phyloP scores from a whole-genome alignment of 2,888 invertebrate species.

The Scaptomyza polygonia region DNA sequence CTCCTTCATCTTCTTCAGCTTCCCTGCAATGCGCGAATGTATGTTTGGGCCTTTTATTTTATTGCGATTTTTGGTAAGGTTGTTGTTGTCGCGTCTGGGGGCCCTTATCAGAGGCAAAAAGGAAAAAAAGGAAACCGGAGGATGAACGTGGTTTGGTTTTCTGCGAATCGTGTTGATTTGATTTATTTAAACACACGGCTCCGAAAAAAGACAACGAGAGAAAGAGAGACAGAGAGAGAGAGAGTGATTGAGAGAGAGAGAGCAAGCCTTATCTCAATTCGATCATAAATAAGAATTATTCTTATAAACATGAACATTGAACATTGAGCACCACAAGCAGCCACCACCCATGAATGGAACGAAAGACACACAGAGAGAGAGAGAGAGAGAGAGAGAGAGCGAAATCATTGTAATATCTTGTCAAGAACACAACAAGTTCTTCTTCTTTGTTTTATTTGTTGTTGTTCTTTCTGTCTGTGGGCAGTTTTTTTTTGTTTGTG shows the following conservation, averaged over 20 bases:
- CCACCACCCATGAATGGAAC: conserved; percentile 56
- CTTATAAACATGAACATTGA: conserved; percentile 66
- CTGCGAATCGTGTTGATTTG: conserved; percentile 81
- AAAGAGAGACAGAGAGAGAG: conserved; percentile 4
- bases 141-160: conserved; percentile 50
- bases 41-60: conserved; percentile 6
- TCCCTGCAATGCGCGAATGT: background rate
- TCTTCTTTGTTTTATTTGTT: background rate
- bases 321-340: conserved; percentile 29
- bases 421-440: conserved; percentile 20
- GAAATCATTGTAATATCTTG: conserved; percentile 2
- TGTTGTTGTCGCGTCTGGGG: conserved; percentile 30
- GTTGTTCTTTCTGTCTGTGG: conserved; percentile 11
- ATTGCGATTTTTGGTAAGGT: conserved; percentile 3
- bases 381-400: background rate
- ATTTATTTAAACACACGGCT: conserved; percentile 69
- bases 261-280: conserved; percentile 67
- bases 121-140: background rate
- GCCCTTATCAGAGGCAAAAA: conserved; percentile 52
- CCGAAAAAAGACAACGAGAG: conserved; percentile 5
- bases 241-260: conserved; percentile 1
- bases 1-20: background rate
- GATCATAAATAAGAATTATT: conserved; percentile 80
- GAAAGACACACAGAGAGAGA: background rate
- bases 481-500: conserved; percentile 1